Percentiles rank a stretch among this genome's conserved stretches.
Evolutionary conservation across 1,140 invertebrate species (phyloP).

Genomic region (Drosophila jambulina): DNA sequence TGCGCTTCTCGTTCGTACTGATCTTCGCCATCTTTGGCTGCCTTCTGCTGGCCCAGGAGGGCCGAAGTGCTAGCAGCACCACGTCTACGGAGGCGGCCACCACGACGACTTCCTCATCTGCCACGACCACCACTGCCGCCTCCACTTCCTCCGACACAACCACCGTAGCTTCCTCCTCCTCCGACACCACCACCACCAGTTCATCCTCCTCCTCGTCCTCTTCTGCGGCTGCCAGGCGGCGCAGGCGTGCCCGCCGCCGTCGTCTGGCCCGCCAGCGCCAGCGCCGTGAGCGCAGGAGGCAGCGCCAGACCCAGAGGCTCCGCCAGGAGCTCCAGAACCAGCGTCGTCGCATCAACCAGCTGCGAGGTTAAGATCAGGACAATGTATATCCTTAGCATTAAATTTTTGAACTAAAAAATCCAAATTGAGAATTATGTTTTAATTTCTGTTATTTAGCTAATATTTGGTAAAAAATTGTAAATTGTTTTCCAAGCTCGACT

Average conservation of each 20-base stretch:
- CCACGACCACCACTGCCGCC: neutral
- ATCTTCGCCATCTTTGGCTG: slow-evolving; percentile 23
- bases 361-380: neutral
- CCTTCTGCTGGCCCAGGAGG: slow-evolving; percentile 20
- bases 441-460: too few species aligned
- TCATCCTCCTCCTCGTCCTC: slow-evolving; percentile 10
- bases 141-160: neutral
- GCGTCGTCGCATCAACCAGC: slow-evolving; percentile 12
- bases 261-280: slow-evolving; percentile 33
- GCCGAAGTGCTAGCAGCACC: neutral
- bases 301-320: slow-evolving; percentile 6
- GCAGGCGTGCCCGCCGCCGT: slow-evolving; percentile 28
- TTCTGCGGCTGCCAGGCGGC: slow-evolving; percentile 23
- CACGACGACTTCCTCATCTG: neutral
- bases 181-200: slow-evolving; percentile 2
- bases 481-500: too few species aligned
- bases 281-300: slow-evolving; percentile 11
- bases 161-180: neutral
- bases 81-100: neutral
- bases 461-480: too few species aligned
- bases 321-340: slow-evolving; percentile 13
- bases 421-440: neutral
- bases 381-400: neutral
- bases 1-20: slow-evolving; percentile 11
- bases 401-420: neutral